Base-by-base conservation (phyloP, 2,113 vertebrate genomes). In the Clinocottus analis region DNA sequence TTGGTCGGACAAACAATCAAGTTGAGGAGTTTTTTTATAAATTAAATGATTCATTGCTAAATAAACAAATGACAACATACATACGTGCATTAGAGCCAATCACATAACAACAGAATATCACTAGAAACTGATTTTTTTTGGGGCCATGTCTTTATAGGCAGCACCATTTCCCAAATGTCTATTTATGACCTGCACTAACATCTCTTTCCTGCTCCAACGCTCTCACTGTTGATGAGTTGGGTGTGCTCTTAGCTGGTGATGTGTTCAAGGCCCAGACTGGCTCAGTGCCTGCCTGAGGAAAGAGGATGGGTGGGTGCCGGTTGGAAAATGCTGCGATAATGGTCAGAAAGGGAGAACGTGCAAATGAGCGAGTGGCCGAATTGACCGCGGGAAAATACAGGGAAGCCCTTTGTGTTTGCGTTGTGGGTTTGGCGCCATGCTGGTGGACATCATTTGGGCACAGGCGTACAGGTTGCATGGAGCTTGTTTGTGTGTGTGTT, bases 251-350 rank as follows among this genome's bases (percentile, higher is more conserved):
- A n/a, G 35, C 37, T 58, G 37, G 47, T 74, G 74, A 73, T 82
- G 53, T 83, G 75, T 85, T 90, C 64, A 85, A 74, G 87, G 85
- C 70, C 55, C 77, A 63, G 55, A 64, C 56, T 64, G 85, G 75
- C 82, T n/a, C 45, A 53, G 59, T 9, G 63, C 68, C 55, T 59
- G 80, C 31, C 45, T 67, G 83, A 92, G 92, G 85, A 86, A 87
- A 92, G 84, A 83, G 91, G 90, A 92, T 92, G 94, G 91, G 90
- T 82, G 94, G 92, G 70, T 86, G 85, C 80, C 81, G 78, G 33
- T 47, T 88, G 87, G 90, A 91, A 93, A 91, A 75, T 27, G 12
- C 58, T 80, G 43, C 55, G 80, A 91, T 93, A 93, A 90, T 31
- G 27, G 53, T 68, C 47, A 85, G 76, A 88, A 33, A 77, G 51